Evolutionary conservation across 2,888 invertebrate genomes (phyloP).

Genomic region (Lepas anatifera): DNA sequence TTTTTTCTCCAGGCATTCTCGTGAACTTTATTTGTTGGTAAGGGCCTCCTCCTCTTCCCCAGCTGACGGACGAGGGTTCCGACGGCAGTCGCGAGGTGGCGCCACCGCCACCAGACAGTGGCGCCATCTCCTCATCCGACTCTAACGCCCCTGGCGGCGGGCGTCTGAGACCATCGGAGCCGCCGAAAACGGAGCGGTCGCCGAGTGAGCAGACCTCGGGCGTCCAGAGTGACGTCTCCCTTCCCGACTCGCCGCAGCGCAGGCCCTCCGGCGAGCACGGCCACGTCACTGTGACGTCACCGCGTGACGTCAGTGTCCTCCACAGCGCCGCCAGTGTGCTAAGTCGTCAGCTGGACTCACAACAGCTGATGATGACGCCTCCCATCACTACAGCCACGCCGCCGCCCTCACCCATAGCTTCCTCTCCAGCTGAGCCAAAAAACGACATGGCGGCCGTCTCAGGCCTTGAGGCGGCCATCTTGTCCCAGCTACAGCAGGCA

Average conservation of each 20-base stretch:
- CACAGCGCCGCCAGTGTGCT: slow-evolving; percentile 5
- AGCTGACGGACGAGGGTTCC: slow-evolving; percentile 10
- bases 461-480: not conserved
- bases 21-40: no score
- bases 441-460: not conserved
- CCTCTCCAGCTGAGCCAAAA: not conserved
- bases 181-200: not conserved
- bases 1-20: no score
- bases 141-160: slow-evolving; percentile 2
- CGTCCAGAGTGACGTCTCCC: slow-evolving; percentile 10
- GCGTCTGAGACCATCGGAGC: no score
- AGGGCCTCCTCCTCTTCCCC: no score
- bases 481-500: not conserved
- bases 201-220: not conserved
- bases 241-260: not conserved
- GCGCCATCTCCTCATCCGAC: not conserved
- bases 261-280: not conserved
- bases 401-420: not conserved
- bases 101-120: not conserved
- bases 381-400: not conserved
- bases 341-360: not conserved
- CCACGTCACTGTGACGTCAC: not conserved
- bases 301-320: not conserved
- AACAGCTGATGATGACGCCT: not conserved
- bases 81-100: not conserved